Evolutionary conservation across 2,888 invertebrate genomes (phyloP).

Genomic region (Lucinisca nassula): DNA sequence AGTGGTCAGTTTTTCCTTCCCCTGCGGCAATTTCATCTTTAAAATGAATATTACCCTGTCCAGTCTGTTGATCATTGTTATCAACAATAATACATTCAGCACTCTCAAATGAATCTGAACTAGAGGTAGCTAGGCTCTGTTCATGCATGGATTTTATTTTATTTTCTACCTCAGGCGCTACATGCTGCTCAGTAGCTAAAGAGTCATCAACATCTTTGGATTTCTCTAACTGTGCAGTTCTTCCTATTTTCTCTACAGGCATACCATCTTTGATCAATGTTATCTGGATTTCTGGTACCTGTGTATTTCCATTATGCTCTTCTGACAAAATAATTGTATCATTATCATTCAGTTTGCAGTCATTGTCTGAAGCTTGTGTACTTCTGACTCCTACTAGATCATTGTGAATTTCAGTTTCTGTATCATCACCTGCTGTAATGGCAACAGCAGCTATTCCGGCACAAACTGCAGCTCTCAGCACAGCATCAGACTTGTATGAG

Average conservation of each 20-base stretch:
- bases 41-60: not conserved
- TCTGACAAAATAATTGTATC: not conserved
- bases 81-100: not conserved
- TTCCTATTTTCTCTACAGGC: not conserved
- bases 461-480: conserved; percentile 57
- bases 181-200: not conserved
- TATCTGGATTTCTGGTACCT: conserved; percentile 12
- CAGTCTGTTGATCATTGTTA: not conserved
- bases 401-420: not conserved
- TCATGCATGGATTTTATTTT: conserved; percentile 21
- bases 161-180: conserved; percentile 2
- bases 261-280: not conserved
- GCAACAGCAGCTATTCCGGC: conserved; percentile 66
- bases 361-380: not conserved
- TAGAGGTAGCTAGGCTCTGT: conserved; percentile 20
- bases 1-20: not conserved
- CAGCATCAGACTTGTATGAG: conserved; percentile 22
- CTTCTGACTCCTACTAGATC: not conserved
- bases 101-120: conserved; percentile 28
- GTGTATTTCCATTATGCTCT: not conserved
- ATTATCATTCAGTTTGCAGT: not conserved
- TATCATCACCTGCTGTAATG: conserved; percentile 51
- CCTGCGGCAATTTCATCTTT: not conserved
- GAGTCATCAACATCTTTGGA: not conserved
- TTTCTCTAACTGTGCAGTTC: not conserved